Base-by-base conservation (phyloP, 2,113 vertebrate genomes). In the Crotophaga sulcirostris region DNA sequence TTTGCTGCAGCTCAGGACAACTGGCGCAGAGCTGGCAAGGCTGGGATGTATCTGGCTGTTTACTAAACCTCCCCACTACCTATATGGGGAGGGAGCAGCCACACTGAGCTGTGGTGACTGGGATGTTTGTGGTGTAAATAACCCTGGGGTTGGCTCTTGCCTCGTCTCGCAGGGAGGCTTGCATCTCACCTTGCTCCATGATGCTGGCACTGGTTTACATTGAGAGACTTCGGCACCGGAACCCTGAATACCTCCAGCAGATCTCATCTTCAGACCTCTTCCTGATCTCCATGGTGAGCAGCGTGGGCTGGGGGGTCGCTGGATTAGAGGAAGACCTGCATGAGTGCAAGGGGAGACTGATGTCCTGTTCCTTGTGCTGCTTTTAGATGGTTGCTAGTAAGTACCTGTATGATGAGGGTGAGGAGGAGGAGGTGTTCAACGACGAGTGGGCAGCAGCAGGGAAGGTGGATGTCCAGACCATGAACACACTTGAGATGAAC, bases 221-320 rank as follows among this genome's bases (percentile, higher is more conserved):
- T n/a, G 99, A 99, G 97, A 97, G 99, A 60, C 99, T 99, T 29
- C 98, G 99, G 94, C 99, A 99, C 86, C 98, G 99, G 97, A 99
- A 99, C 97, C 99, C 99, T 0, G 99, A 99, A 93, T 99, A 99
- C 97, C 98, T 99, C 44, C 99, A 99, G 92, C 99, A 99, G 73
- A 99, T 99, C 90, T 99, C 99, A 0, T 99, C 99, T 67, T 99
- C 99, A 55, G 99, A 99, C 97, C 99, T 99, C 67, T 99, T 99
- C 93, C 97, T 99, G 89, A 99, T 99, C 94, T 99, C 99, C 40
- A 99, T 99, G 99, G 99, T 99, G 94, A 97, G 98, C 2, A 1
- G 8, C 26, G 26, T 49, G 67, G 47, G 24, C 55, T 59, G 34
- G 33, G 45, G 7, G 4, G 7, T 75, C 36, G 7, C 11, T 60